Base-by-base conservation (phyloP, 2,113 vertebrate genomes). In the Kryptolebias marmoratus region DNA sequence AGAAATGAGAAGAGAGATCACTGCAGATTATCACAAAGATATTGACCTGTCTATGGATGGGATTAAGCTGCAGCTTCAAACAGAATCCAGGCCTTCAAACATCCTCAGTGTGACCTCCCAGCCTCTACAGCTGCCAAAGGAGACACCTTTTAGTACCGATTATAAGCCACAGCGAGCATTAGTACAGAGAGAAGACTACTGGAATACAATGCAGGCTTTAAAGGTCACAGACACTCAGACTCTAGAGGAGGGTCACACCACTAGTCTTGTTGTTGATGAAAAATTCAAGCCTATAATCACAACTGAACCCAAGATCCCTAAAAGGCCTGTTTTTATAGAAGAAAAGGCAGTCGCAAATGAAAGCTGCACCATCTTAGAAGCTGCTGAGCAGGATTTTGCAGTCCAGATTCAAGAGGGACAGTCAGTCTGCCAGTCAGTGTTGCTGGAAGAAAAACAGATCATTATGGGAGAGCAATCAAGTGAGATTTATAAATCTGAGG, bases 321-420 rank as follows among this genome's bases (percentile, higher is more conserved):
- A 89, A 48, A 90, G 91, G 79, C 59, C 89, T 8, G 49, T 84
- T 3, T 93, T 83, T 45, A 90, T 92, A 55, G 94, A 83, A 53
- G 87, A 90, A 53, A 88, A 91, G 54, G 87, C 86, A 5, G 56
- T 92, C 1, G 68, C 91, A 3, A 90, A 94, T 18, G 95, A 96
- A 82, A 94, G 74, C 48, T 75, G 87, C 53, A 49, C 47, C 42
- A 50, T 88, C 1, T 84, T 97, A 74, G 90, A 94, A 77, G 89
- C 87, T 5, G 70, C 93, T 56, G 89, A 92, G 67, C 89, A 93
- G 80, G 94, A 95, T 75, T 93, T 93, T 83, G 94, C 94, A 18
- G 84, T 89, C 61, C 88, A 92, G 64, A 94, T 95, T 45, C 75
- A 88, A 1, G 94, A 96, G 71, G 94, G 93, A 1, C 94, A 95